Evolutionary conservation across 2,797 vertebrate genomes (phyloP), one percentile per base, ranked within the genome.

Genomic region (Ispidina picta): DNA sequence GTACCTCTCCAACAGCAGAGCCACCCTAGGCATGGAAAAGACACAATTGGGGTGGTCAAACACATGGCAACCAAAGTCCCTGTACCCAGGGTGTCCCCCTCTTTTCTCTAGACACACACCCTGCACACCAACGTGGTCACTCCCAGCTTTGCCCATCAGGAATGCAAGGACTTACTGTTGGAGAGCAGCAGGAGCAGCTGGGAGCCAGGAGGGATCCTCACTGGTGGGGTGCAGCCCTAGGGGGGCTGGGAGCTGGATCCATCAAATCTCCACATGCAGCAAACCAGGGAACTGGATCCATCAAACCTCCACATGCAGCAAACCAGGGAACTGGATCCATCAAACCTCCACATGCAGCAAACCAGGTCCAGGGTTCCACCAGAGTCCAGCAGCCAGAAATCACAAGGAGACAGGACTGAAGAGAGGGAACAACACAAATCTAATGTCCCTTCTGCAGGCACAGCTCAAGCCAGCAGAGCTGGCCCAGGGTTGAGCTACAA

Each of bases 21-120:
- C 59, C 35, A 8, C 26, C 18, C 54, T 54, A 21, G 21, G 15
- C 26, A 43, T 17, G 15, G 5, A 46, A 39, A 23, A 10, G 6
- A 15, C 0, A 0, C 8, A 1, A 3, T 0, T 0, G 0, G 2
- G 4, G 2, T 17, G 12, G 10, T 8, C 28, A 64, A 17, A 59
- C 18, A 21, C 0, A 0, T 1, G 3, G 10, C 20, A 88, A 25
- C 39, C 14, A 5, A 14, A 51, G 3, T 5, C 15, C 14, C 43
- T 79, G 11, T 51, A 21, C 10, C 16, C 22, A 21, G 21, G 3
- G 5, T 12, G 13, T 5, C 43, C 12, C 12, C 69, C 12, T 69
- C 14, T 29, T 35, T 26, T 16, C 8, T 9, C 14, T 19, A n/a
- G 7, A 21, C 1, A 43, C 14, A 3, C 1, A 1, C 23, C 26